phyloP scores from a whole-genome alignment of 2,113 vertebrate species.

The Marmota flaviventris region DNA sequence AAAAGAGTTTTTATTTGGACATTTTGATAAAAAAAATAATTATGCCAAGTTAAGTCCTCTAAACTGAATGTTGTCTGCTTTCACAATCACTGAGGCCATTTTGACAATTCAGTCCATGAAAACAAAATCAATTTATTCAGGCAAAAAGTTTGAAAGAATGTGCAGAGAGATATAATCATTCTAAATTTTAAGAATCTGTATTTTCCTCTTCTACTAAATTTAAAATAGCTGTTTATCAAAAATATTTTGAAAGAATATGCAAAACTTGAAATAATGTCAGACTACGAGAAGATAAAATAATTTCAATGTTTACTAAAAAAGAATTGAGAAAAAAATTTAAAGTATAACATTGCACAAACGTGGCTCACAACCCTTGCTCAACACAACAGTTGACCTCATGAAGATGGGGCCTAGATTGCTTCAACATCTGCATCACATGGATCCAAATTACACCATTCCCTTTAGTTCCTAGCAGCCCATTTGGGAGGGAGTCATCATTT shows the following conservation, averaged over 20 bases:
- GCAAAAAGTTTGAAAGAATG: background rate
- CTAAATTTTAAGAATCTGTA: background rate
- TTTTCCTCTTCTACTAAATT: conserved; percentile 1
- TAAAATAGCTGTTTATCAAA: background rate
- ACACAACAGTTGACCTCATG: background rate
- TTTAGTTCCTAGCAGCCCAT: background rate
- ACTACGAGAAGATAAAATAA: background rate
- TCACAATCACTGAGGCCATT: background rate
- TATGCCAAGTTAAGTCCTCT: background rate
- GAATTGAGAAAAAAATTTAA: background rate
- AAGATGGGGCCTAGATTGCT: background rate
- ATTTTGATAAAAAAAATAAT: background rate
- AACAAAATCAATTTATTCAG: background rate
- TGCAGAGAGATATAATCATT: background rate
- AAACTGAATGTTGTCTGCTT: background rate
- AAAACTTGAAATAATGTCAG: background rate
- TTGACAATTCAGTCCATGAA: background rate
- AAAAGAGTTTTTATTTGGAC: background rate
- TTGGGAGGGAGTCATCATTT: background rate
- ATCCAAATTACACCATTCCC: background rate
- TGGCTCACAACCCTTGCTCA: background rate
- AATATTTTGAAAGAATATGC: conserved; percentile 48
- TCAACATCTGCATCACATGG: background rate
- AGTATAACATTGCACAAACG: background rate
- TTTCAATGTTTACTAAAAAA: conserved; percentile 10